Evolutionary conservation across 2,797 vertebrate genomes (phyloP).

Genomic region (Hydrophis major): DNA sequence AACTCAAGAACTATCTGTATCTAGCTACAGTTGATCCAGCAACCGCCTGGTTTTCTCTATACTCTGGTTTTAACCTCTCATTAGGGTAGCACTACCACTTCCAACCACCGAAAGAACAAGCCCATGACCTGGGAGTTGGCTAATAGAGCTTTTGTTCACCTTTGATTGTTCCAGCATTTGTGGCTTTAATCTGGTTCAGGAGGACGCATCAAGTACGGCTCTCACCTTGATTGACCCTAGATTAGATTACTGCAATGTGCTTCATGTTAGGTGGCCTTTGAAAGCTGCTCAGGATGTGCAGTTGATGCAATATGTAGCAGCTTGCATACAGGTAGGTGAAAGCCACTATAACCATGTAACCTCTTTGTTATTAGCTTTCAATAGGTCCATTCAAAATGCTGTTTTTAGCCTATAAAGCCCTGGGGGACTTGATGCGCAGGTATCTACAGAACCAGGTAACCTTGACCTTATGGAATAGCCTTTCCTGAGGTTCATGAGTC

Average conservation of each 20-base stretch:
- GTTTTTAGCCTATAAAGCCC: not conserved
- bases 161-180: not conserved
- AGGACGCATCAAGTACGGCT: not conserved
- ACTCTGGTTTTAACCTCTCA: not conserved
- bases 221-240: not conserved
- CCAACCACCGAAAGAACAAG: not conserved
- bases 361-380: not conserved
- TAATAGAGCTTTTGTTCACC: not conserved
- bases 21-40: not conserved
- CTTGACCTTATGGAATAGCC: not conserved
- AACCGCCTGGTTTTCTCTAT: not conserved
- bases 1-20: too few species aligned
- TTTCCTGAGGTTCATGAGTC: not conserved
- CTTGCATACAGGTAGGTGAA: not conserved
- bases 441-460: not conserved
- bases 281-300: not conserved
- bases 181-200: not conserved
- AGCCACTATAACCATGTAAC: not conserved
- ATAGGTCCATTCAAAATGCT: not conserved
- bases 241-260: not conserved
- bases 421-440: not conserved
- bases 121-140: not conserved
- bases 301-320: not conserved
- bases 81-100: not conserved
- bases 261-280: not conserved